A percentile compares a stretch with the other conserved stretches of the same genome.
These are phyloP conservation scores for Nomia melanderi DNA, from an alignment of 1,140 invertebrate species.

Conservation along the genomic window DNA sequence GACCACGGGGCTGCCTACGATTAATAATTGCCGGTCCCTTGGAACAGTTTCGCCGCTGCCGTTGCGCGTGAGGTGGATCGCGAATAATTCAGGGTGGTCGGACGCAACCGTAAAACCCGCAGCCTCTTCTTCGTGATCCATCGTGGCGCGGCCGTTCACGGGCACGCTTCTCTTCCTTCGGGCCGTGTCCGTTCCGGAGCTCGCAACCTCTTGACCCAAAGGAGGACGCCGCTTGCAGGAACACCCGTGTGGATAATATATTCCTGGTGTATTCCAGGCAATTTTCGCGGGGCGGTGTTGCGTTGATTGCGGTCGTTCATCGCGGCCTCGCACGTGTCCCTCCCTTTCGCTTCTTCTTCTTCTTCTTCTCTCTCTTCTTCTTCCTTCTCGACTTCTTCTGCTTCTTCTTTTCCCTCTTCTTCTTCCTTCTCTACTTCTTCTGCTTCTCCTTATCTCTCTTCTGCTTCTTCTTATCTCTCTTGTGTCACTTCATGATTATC, in stretches of 20 bases:
- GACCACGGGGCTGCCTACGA: not conserved
- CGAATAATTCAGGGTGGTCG: slow-evolving; percentile 48
- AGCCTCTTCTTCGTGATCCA: slow-evolving; percentile 37
- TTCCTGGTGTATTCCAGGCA: slow-evolving; percentile 72
- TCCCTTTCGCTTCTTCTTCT: not conserved
- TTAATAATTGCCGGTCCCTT: slow-evolving; percentile 25
- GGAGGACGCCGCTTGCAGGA: slow-evolving; percentile 59
- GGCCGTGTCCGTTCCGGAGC: slow-evolving; percentile 54
- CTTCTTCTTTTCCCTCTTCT: not conserved
- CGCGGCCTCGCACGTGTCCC: slow-evolving; percentile 66
- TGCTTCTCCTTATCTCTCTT: not conserved
- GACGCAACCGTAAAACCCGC: slow-evolving; percentile 18
- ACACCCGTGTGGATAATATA: slow-evolving; percentile 75
- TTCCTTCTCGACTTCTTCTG: not conserved
- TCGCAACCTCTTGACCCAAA: slow-evolving; percentile 64
- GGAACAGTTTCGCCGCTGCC: not conserved
- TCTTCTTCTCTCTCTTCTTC: not conserved
- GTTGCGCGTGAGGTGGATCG: not conserved
- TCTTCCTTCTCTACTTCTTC: not conserved
- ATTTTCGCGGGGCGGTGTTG: slow-evolving; percentile 75
- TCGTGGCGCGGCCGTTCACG: slow-evolving; percentile 24
- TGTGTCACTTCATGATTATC: too few species aligned
- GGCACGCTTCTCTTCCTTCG: slow-evolving; percentile 63
- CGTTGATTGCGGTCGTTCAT: slow-evolving; percentile 78
- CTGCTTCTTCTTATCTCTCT: not conserved